These are phyloP conservation scores for Scaptomyza reducta DNA, from an alignment of 2,888 invertebrate species.

Conservation along the genomic window DNA sequence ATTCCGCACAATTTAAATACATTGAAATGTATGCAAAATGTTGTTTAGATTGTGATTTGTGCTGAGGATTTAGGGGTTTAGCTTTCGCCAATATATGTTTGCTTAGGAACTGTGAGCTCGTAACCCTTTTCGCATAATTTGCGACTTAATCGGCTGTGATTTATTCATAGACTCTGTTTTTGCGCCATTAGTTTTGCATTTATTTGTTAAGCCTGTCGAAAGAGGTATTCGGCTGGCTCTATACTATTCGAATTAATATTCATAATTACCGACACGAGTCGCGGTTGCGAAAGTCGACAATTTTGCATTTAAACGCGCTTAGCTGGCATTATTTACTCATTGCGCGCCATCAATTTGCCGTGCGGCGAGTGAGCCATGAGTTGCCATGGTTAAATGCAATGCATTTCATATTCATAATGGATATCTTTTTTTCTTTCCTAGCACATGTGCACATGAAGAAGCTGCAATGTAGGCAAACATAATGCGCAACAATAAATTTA, in stretches of 20 bases:
- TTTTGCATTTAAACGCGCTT: slow-evolving; percentile 42
- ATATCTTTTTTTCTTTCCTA: slow-evolving; percentile 32
- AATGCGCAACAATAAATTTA: slow-evolving; percentile 79
- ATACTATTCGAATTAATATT: slow-evolving; percentile 67
- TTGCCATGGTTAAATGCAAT: slow-evolving; percentile 57
- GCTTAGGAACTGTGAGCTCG: slow-evolving; percentile 59
- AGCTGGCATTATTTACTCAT: slow-evolving; percentile 48
- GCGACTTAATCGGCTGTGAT: slow-evolving; percentile 75
- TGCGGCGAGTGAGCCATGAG: slow-evolving; percentile 7
- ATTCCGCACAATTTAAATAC: slow-evolving; percentile 41
- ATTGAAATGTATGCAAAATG: slow-evolving; percentile 19
- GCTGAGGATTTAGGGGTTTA: slow-evolving; percentile 13
- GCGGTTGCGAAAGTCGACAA: slow-evolving; percentile 21
- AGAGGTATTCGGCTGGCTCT: slow-evolving; percentile 20
- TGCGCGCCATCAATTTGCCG: slow-evolving; percentile 40
- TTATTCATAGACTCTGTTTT: slow-evolving; percentile 76
- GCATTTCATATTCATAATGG: slow-evolving; percentile 77
- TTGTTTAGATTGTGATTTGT: slow-evolving; percentile 18
- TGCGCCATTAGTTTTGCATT: slow-evolving; percentile 70
- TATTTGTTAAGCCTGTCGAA: slow-evolving; percentile 50
- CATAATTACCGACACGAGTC: slow-evolving; percentile 60
- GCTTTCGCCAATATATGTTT: slow-evolving; percentile 49
- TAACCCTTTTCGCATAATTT: slow-evolving; percentile 76
- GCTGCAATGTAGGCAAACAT: slow-evolving; percentile 57
- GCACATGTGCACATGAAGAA: slow-evolving; percentile 19